Conservation (phyloP, 2,113 vertebrate genomes). For the western clawed frog (Xenopus tropicalis) region DNA sequence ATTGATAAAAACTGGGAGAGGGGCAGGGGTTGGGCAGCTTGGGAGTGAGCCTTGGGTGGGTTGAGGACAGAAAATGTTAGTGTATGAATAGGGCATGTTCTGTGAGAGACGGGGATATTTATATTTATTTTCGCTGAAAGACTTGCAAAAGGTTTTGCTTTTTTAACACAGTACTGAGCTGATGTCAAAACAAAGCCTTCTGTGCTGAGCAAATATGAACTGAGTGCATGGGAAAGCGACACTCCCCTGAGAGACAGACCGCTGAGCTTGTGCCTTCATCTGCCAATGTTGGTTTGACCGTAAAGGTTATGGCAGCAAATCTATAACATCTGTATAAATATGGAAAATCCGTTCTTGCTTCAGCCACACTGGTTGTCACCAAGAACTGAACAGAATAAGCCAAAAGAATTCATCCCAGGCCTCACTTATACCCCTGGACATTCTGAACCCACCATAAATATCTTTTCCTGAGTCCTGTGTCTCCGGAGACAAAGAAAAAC, state of each 20-base stretch:
- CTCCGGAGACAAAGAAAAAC: not conserved
- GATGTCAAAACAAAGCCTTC: not conserved
- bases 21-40: too few species aligned
- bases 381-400: not conserved
- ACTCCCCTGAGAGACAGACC: not conserved
- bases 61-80: too few species aligned
- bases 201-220: not conserved
- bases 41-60: too few species aligned
- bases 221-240: not conserved
- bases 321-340: conserved; percentile 68
- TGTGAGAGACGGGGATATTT: too few species aligned
- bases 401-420: not conserved
- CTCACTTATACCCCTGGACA: not conserved
- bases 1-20: too few species aligned
- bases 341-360: conserved; percentile 29
- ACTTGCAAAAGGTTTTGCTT: too few species aligned
- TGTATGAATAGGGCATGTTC: too few species aligned
- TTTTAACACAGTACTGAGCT: not conserved
- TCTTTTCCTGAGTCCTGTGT: too few species aligned
- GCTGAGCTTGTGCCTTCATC: conserved; percentile 36
- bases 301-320: conserved; percentile 54
- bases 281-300: conserved; percentile 50
- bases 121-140: too few species aligned
- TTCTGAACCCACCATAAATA: not conserved
- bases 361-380: not conserved